Conservation (phyloP, 1,140 invertebrate genomes). For the Protaetia brevitarsis region DNA sequence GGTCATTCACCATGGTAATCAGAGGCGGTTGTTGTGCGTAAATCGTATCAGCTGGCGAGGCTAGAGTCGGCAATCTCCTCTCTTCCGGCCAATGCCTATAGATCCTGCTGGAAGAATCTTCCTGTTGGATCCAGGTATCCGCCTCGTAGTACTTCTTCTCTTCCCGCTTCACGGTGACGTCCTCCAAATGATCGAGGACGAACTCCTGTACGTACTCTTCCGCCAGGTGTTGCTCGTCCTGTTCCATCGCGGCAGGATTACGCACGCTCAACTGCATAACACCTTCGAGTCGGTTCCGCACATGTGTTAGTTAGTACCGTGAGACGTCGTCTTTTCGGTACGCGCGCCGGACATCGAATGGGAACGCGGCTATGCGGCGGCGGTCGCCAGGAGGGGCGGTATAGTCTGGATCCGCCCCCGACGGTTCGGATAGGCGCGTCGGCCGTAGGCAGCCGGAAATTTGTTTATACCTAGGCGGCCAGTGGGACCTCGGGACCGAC, state of each 20-base stretch:
- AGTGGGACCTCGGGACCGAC: slow-evolving; percentile 30
- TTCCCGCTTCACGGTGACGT: slow-evolving; percentile 70
- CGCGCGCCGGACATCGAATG: slow-evolving; percentile 22
- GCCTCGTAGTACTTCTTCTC: slow-evolving; percentile 50
- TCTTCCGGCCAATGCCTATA: slow-evolving; percentile 52
- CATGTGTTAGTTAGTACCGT: too few species aligned
- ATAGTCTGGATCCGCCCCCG: slow-evolving; percentile 17
- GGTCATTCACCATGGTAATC: slow-evolving; percentile 52
- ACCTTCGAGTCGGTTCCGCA: slow-evolving; percentile 10
- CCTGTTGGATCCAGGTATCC: slow-evolving; percentile 41
- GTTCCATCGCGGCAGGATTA: slow-evolving; percentile 54
- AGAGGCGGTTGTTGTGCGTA: slow-evolving; percentile 45
- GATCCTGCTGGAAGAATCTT: slow-evolving; percentile 34
- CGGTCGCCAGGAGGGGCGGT: slow-evolving; percentile 18
- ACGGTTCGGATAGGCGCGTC: slow-evolving; percentile 28
- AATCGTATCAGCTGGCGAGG: slow-evolving; percentile 56
- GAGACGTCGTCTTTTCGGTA: neutral
- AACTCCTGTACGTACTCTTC: slow-evolving; percentile 88
- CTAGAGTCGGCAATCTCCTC: slow-evolving; percentile 56
- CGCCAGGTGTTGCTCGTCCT: slow-evolving; percentile 67
- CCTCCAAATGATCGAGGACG: slow-evolving; percentile 80
- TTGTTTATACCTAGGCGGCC: slow-evolving; percentile 34
- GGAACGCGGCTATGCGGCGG: slow-evolving; percentile 1
- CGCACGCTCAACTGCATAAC: slow-evolving; percentile 32
- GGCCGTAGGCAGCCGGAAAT: slow-evolving; percentile 28